These are phyloP conservation scores for Hirundichthys speculiger DNA, from an alignment of 2,113 vertebrate species.

Conservation along the genomic window DNA sequence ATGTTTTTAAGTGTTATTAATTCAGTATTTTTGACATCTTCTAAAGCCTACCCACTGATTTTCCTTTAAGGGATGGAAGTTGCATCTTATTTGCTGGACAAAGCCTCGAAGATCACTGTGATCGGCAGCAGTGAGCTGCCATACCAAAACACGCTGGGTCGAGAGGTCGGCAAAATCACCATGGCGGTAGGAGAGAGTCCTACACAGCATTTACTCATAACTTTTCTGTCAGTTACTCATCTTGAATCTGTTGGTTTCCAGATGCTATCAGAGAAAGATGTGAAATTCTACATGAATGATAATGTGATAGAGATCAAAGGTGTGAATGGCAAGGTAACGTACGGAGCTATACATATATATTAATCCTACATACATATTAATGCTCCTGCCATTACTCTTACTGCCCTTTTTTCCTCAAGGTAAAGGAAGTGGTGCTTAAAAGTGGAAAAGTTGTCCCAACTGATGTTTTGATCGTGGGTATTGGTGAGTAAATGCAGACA, in stretches of 20 bases:
- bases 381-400: neutral
- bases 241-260: constrained; percentile 56
- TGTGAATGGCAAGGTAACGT: constrained; percentile 77
- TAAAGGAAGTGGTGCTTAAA: constrained; percentile 79
- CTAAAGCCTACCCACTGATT: neutral
- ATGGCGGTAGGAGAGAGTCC: constrained; percentile 76
- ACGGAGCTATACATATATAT: neutral
- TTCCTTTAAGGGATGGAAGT: constrained; percentile 87
- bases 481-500: constrained; percentile 74
- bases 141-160: constrained; percentile 81
- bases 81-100: constrained; percentile 82
- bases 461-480: constrained; percentile 84
- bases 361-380: neutral
- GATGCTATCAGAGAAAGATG: constrained; percentile 81
- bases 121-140: constrained; percentile 83
- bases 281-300: constrained; percentile 84
- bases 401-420: constrained; percentile 62
- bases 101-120: constrained; percentile 79
- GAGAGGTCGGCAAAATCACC: constrained; percentile 78
- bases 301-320: constrained; percentile 79
- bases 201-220: no score
- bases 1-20: neutral
- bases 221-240: neutral
- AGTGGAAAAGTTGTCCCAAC: constrained; percentile 77
- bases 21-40: neutral